Conservation (phyloP, 2,797 vertebrate species). For the Fundulus diaphanus region DNA sequence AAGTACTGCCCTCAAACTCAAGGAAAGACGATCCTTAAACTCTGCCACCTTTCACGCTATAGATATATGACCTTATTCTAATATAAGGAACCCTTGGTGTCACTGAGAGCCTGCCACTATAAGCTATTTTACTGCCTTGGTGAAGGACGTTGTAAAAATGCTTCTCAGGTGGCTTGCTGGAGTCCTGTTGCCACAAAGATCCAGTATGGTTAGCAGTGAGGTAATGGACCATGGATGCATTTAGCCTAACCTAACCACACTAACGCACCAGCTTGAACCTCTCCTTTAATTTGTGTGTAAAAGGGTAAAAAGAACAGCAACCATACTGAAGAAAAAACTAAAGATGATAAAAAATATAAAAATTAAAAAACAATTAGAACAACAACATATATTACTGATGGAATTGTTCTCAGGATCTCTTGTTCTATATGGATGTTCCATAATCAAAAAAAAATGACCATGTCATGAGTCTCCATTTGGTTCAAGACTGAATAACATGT, state of each 20-base stretch:
- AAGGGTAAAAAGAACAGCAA: not conserved
- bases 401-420: not conserved
- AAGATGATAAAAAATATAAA: not conserved
- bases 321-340: not conserved
- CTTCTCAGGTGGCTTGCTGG: not conserved
- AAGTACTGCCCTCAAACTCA: not conserved
- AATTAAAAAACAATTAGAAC: not conserved
- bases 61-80: not conserved
- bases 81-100: not conserved
- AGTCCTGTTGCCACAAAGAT: not conserved
- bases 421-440: not conserved
- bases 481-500: not conserved
- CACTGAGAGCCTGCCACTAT: not conserved
- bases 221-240: slow-evolving; percentile 2
- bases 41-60: not conserved
- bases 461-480: not conserved
- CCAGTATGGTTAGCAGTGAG: slow-evolving; percentile 1
- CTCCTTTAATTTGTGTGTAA: not conserved
- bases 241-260: too few relatives aligned
- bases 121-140: not conserved
- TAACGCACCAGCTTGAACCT: not conserved
- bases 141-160: not conserved
- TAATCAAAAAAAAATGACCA: not conserved
- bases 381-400: not conserved
- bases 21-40: not conserved